Evolutionary conservation across 2,797 vertebrate genomes (phyloP).

Genomic region (Trachops cirrhosus): DNA sequence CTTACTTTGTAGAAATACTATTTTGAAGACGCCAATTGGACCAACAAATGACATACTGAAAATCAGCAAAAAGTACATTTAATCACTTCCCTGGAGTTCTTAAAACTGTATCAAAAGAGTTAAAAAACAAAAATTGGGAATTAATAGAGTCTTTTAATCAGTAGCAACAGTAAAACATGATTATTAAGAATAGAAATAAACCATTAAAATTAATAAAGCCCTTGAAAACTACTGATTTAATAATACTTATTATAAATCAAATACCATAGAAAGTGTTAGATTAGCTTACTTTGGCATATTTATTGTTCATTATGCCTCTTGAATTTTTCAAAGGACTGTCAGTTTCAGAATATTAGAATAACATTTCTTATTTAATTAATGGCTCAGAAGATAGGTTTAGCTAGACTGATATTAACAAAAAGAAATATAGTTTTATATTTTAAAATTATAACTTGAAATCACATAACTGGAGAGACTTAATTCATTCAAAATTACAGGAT

Average conservation of each 20-base stretch:
- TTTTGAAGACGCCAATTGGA: not conserved
- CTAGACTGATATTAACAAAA: slow-evolving; percentile 6
- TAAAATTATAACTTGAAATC: not conserved
- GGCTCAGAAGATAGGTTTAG: slow-evolving; percentile 15
- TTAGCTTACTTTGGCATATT: not conserved
- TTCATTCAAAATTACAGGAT: slow-evolving; percentile 41
- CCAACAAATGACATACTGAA: not conserved
- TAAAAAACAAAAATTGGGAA: not conserved
- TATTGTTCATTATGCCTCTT: not conserved
- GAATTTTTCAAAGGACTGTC: not conserved
- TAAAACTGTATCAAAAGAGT: not conserved
- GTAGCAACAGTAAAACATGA: not conserved
- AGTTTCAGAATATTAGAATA: not conserved
- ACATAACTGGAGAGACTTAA: not conserved
- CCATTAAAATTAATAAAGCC: not conserved
- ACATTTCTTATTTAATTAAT: slow-evolving; percentile 34
- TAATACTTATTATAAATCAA: slow-evolving; percentile 7
- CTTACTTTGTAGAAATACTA: not conserved
- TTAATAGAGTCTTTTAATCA: not conserved
- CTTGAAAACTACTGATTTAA: slow-evolving; percentile 17
- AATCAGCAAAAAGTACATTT: not conserved
- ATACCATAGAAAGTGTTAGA: not conserved
- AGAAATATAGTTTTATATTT: not conserved
- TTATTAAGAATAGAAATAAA: not conserved
- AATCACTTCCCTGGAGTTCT: not conserved